Evolutionary conservation across 1,140 invertebrate genomes (phyloP).

Genomic region (silkworm (Bombyx mori)): ASM3026992v2 NC_085129.1:5794501-5795000

Average conservation of each 20-base stretch:
- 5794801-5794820: too few species aligned
- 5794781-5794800: too few species aligned
- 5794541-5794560: constrained; percentile 52
- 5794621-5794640: constrained; percentile 42
- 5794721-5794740: constrained; percentile 5
- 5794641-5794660: constrained; percentile 32
- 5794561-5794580: constrained; percentile 59
- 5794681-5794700: constrained; percentile 19
- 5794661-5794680: constrained; percentile 26
- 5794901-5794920: too few species aligned
- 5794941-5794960: too few species aligned
- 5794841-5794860: too few species aligned
- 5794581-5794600: constrained; percentile 57
- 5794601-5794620: constrained; percentile 42
- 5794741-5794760: constrained; percentile 3
- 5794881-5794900: too few species aligned
- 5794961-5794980: too few species aligned
- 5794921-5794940: too few species aligned
- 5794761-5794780: too few species aligned
- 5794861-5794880: too few species aligned
- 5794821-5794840: too few species aligned
- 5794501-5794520: constrained; percentile 22
- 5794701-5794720: constrained; percentile 18
- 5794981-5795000: too few species aligned
- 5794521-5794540: constrained; percentile 40